Evolutionary conservation across 92 coral and sea anemone species (phyloP).

Genomic region (Paragorgia papillata): DNA sequence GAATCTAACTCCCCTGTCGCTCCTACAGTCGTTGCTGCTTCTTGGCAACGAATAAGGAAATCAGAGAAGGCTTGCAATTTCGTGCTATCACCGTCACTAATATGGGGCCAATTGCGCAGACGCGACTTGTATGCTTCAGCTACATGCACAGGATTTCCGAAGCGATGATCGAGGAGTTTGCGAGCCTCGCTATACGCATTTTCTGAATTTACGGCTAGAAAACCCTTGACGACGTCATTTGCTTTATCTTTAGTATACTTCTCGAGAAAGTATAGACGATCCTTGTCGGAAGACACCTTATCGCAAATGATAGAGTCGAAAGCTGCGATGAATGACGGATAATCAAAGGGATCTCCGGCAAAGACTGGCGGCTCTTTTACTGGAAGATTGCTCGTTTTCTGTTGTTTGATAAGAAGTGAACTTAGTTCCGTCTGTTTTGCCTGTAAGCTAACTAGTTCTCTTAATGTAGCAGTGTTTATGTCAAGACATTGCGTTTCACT

Average conservation of each 20-base stretch:
- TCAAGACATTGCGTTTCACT: neutral
- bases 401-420: slow-evolving; percentile 52
- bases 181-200: slow-evolving; percentile 56
- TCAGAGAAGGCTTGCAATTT: too few relatives aligned
- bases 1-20: too few relatives aligned
- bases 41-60: too few relatives aligned
- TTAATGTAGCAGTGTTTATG: slow-evolving; percentile 13
- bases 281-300: slow-evolving; percentile 50
- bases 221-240: slow-evolving; percentile 63
- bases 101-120: too few relatives aligned
- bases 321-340: slow-evolving; percentile 47
- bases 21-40: too few relatives aligned
- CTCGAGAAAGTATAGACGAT: slow-evolving; percentile 60
- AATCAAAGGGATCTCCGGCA: slow-evolving; percentile 43
- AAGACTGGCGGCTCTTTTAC: slow-evolving; percentile 60
- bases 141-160: too few relatives aligned
- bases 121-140: too few relatives aligned
- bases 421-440: slow-evolving; percentile 41
- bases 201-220: slow-evolving; percentile 55
- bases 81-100: too few relatives aligned
- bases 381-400: slow-evolving; percentile 45
- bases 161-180: too few relatives aligned
- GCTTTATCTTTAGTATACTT: slow-evolving; percentile 67
- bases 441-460: slow-evolving; percentile 35
- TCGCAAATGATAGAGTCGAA: slow-evolving; percentile 59